A percentile compares a stretch with the other conserved stretches of the same genome.
These are phyloP conservation scores for Gryllus bimaculatus DNA, from an alignment of 1,140 invertebrate genomes.

Conservation along the genomic window DNA sequence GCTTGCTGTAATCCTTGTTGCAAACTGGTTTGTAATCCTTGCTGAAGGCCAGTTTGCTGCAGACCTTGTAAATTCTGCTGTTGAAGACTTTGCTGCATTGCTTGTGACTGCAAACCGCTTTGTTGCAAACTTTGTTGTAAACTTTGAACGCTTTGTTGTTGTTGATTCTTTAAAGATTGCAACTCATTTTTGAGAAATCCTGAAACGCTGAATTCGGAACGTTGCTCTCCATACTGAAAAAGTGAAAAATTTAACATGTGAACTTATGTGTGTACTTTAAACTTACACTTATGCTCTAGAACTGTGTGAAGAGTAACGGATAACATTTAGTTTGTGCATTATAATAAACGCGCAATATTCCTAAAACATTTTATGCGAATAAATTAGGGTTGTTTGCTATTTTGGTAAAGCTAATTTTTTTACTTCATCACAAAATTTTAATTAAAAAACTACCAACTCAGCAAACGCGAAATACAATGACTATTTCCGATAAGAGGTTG, in stretches of 20 bases:
- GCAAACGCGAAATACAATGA: no score
- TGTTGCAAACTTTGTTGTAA: not conserved
- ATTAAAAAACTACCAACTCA: no score
- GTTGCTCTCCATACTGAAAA: not conserved
- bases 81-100: slow-evolving; percentile 7
- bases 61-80: slow-evolving; percentile 25
- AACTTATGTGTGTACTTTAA: no score
- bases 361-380: no score
- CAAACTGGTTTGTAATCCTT: not conserved
- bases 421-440: no score
- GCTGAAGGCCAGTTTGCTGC: slow-evolving; percentile 20
- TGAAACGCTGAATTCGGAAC: slow-evolving; percentile 3
- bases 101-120: not conserved
- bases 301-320: no score
- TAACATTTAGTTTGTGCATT: no score
- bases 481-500: no score
- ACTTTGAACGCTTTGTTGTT: not conserved
- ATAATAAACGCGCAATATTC: no score
- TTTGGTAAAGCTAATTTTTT: no score
- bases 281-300: no score
- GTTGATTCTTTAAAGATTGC: not conserved
- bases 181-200: not conserved
- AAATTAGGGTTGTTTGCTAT: no score
- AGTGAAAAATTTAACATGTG: not conserved
- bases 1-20: not conserved